These are phyloP conservation scores for Columba guinea DNA, from an alignment of 2,797 vertebrate genomes.

Conservation along the genomic window DNA sequence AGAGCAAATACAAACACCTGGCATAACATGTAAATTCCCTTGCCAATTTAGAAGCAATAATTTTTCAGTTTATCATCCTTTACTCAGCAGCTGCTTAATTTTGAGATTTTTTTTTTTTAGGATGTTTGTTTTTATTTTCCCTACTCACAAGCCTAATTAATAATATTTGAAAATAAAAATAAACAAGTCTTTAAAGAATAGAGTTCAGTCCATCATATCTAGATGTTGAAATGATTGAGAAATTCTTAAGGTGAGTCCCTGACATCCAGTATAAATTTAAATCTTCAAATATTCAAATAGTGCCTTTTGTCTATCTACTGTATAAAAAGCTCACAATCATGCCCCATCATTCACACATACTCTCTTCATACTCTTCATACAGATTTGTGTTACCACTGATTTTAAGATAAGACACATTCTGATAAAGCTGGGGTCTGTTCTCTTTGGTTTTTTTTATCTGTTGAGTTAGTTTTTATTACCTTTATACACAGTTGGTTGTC, in stretches of 20 bases:
- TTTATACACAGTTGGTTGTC: not conserved
- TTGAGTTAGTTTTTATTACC: not conserved
- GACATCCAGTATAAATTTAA: not conserved
- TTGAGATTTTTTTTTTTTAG: not conserved
- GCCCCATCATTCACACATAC: not conserved
- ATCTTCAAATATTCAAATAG: not conserved
- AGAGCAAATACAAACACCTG: not conserved
- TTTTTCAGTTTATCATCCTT: not conserved
- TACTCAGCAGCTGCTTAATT: not conserved
- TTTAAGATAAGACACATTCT: not conserved
- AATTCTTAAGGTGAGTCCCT: not conserved
- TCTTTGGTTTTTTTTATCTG: not conserved
- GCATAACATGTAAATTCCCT: not conserved
- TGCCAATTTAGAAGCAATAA: not conserved
- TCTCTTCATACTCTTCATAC: not conserved
- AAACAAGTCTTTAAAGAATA: not conserved
- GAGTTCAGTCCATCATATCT: not conserved
- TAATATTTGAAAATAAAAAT: not conserved
- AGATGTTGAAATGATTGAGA: not conserved
- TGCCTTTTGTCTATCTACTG: not conserved
- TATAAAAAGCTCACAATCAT: not conserved
- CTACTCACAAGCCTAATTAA: not conserved
- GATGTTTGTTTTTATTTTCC: not conserved
- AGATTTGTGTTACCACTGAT: not conserved
- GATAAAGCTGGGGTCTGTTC: not conserved